phyloP scores from a whole-genome alignment of 2,113 vertebrate species.

The Myotis brandtii region DNA sequence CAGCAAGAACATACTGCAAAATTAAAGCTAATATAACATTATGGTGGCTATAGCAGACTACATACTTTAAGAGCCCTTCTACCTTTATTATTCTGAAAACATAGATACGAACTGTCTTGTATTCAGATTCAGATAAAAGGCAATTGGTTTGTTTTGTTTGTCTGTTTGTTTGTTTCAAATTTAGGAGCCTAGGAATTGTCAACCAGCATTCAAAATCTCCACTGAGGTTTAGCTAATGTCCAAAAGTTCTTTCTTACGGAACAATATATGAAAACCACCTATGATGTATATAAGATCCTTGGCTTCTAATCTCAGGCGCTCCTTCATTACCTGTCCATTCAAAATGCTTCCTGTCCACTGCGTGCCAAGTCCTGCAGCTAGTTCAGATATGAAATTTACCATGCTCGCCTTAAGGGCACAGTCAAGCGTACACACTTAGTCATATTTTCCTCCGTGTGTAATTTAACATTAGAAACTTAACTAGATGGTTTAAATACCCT shows the following conservation, averaged over 20 bases:
- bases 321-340: constrained; percentile 35
- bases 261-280: not conserved
- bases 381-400: not conserved
- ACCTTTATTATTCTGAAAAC: constrained; percentile 43
- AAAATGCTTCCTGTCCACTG: constrained; percentile 38
- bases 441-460: not conserved
- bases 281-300: not conserved
- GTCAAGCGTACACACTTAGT: not conserved
- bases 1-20: constrained; percentile 63
- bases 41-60: not conserved
- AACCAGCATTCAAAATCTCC: constrained; percentile 55
- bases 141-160: not conserved
- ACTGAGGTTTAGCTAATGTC: constrained; percentile 10
- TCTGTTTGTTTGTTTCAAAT: not conserved
- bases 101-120: not conserved
- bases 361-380: not conserved
- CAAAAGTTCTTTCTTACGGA: constrained; percentile 48
- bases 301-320: constrained; percentile 31
- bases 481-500: not conserved
- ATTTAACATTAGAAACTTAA: constrained; percentile 33
- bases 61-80: constrained; percentile 58
- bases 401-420: not conserved
- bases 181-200: constrained; percentile 18
- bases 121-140: constrained; percentile 24
- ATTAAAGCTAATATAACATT: constrained; percentile 63